Evolutionary conservation across 35 echinoderm and acorn worm species (phyloP), one percentile per base, ranked within the genome.

Genomic region (Diadema setosum): DNA sequence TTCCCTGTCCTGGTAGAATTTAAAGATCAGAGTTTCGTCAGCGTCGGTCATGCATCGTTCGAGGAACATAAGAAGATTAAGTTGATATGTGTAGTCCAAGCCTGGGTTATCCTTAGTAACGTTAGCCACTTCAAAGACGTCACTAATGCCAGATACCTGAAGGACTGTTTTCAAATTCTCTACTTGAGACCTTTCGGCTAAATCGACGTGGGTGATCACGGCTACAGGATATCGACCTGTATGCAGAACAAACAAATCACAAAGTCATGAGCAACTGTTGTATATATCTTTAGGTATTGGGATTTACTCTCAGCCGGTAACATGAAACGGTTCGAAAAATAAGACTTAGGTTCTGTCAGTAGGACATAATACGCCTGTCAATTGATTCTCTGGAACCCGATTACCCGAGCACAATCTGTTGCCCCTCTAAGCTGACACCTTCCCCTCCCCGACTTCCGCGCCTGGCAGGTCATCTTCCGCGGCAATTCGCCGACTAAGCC

Each of bases 41-140:
- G 34, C 73, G 21, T 78, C 73, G 17, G 73, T 78, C 73, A 78
- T 78, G 40, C 73, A 78, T 32, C 73, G 39, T 21, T 78, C 73
- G 33, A 78, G 29, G 14, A 78, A 23, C 14, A 3, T 42, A 5
- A 78, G 73, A 11, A 44, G 33, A 78, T 36, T 78, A 6, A 78
- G 36, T 23, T 78, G 73, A 41, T 78, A 78, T 6, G 3, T 5
- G 1, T 42, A 26, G 39, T 78, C 73, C 9, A 78, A 41, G 14
- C 44, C 24, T 39, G 73, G 3, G 21, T 78, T 78, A 35, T 41
- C 73, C 8, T 17, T 21, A 1, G 73, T 78, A 16, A 78, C n/a
- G n/a, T 78, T 78, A 36, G 73, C 73, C 11, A 78, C 73, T 36
- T 44, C 34, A 18, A 78, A 78, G 18, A 78, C 44, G 18, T 78